Percentiles rank a stretch among this genome's conserved stretches.
phyloP scores from a whole-genome alignment of 2,113 vertebrate genomes.

The Austrofundulus limnaeus region DNA sequence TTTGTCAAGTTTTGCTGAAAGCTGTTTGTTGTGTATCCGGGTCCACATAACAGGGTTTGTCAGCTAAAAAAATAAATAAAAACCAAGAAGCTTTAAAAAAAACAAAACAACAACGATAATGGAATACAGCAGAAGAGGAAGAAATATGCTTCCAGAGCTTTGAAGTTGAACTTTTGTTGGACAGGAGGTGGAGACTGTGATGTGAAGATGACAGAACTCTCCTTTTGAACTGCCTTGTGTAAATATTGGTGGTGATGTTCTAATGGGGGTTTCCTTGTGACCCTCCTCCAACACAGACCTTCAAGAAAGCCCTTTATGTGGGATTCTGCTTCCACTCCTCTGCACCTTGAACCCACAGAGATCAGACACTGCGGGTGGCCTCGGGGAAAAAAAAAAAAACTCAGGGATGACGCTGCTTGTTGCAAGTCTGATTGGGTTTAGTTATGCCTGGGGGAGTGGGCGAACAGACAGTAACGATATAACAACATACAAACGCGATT shows the following conservation, averaged over 20 bases:
- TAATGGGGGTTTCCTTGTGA: conserved; percentile 50
- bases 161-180: conserved; percentile 37
- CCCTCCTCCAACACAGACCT: conserved; percentile 36
- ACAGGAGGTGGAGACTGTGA: conserved; percentile 27
- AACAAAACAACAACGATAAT: conserved; percentile 1
- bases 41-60: conserved; percentile 4
- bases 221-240: conserved; percentile 56
- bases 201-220: conserved; percentile 35
- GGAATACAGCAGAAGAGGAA: conserved; percentile 16
- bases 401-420: conserved; percentile 59
- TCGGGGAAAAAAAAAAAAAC: conserved; percentile 58
- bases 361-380: conserved; percentile 53
- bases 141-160: conserved; percentile 19
- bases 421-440: conserved; percentile 67
- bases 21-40: neutral
- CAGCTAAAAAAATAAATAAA: neutral
- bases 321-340: conserved; percentile 39
- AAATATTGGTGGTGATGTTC: conserved; percentile 65
- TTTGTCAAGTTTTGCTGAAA: neutral
- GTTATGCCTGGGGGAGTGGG: conserved; percentile 44
- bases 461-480: conserved; percentile 49
- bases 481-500: conserved; percentile 44
- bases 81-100: neutral
- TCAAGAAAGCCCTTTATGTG: conserved; percentile 53
- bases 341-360: conserved; percentile 36